A percentile compares a stretch with the other conserved stretches of the same genome.
Evolutionary conservation across 2,888 invertebrate genomes (phyloP).

Genomic region (Erpobdella octoculata): DNA sequence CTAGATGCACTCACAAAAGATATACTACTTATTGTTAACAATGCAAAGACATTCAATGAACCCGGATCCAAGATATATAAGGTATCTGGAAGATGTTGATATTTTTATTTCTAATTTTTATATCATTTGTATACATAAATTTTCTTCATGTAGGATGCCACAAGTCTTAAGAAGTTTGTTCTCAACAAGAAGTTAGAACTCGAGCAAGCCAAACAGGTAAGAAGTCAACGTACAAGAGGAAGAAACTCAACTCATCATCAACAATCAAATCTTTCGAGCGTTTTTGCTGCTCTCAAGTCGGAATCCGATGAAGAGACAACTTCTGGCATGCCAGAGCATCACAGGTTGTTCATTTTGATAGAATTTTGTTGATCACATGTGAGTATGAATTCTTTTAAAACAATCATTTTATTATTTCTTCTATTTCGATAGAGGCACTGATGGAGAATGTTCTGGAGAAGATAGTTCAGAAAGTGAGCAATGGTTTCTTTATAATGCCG

Average conservation of each 20-base stretch:
- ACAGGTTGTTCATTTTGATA: background rate
- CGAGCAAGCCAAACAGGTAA: constrained; percentile 33
- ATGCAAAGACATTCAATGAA: constrained; percentile 91
- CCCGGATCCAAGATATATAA: constrained; percentile 92
- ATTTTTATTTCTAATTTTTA: background rate
- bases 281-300: constrained; percentile 31
- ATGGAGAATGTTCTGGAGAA: constrained; percentile 18
- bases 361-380: background rate
- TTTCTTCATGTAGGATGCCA: constrained; percentile 65
- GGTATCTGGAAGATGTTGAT: constrained; percentile 47
- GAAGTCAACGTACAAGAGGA: constrained; percentile 14
- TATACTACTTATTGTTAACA: constrained; percentile 78
- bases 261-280: constrained; percentile 24
- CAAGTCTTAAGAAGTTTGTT: constrained; percentile 71
- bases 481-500: constrained; percentile 80
- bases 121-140: too few species aligned
- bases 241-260: constrained; percentile 29
- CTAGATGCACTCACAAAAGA: constrained; percentile 81
- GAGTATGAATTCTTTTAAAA: background rate
- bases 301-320: constrained; percentile 31
- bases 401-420: background rate
- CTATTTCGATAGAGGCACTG: constrained; percentile 12
- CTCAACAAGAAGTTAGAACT: constrained; percentile 45
- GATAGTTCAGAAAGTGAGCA: constrained; percentile 55
- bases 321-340: background rate